Evolutionary conservation across 2,113 vertebrate species (phyloP).

Genomic region (Campylomormyrus tamandua): DNA sequence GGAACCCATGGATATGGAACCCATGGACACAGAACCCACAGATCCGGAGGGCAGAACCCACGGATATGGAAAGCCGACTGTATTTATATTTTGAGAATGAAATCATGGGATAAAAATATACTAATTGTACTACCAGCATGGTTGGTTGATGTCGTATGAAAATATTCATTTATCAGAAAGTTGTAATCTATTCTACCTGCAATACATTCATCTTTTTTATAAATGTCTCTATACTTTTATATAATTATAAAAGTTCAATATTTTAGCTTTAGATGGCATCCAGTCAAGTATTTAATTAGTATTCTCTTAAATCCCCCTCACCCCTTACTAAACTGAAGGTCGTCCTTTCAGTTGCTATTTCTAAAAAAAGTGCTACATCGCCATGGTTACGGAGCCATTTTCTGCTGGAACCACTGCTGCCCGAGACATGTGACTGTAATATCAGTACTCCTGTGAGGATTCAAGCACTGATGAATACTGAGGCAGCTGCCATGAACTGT

Average conservation of each 20-base stretch:
- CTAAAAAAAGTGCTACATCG: not conserved
- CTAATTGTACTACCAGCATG: not conserved
- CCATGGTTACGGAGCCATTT: slow-evolving; percentile 25
- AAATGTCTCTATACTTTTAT: not conserved
- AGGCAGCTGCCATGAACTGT: not conserved
- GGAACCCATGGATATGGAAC: not conserved
- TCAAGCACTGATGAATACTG: not conserved
- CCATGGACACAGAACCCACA: not conserved
- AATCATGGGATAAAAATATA: not conserved
- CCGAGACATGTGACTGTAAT: slow-evolving; percentile 7
- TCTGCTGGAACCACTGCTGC: not conserved
- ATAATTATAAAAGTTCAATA: not conserved
- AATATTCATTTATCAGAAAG: not conserved
- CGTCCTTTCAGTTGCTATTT: slow-evolving; percentile 4
- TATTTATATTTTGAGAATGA: not conserved
- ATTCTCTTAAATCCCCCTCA: not conserved
- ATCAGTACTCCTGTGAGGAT: not conserved
- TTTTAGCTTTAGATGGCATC: not conserved
- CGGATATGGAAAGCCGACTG: not conserved
- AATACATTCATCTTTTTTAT: not conserved
- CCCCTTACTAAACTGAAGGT: not conserved
- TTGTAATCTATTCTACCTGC: not conserved
- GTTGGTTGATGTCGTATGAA: not conserved
- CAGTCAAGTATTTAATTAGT: not conserved
- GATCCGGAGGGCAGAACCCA: not conserved